A percentile compares a stretch with the other conserved stretches of the same genome.
Conservation (phyloP, 2,888 invertebrate species). For the Eudasyphora cyanicolor region DNA sequence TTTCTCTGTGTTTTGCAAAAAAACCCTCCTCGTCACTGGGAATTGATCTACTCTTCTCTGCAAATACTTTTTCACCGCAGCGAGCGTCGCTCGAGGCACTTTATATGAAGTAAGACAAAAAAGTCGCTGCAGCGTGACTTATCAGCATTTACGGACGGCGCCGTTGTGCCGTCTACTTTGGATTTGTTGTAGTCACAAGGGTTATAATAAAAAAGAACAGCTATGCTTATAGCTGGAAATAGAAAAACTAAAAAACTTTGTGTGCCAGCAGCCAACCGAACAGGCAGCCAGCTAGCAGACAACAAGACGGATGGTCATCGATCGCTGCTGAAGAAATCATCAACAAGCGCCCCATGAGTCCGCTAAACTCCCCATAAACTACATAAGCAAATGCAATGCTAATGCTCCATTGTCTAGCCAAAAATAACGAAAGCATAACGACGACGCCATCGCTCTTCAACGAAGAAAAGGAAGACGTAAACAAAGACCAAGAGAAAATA, state of each 20-base stretch:
- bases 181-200: conserved; percentile 63
- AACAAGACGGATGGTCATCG: not conserved
- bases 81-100: not conserved
- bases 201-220: conserved; percentile 55
- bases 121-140: conserved; percentile 64
- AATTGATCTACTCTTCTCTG: conserved; percentile 2
- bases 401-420: too few relatives aligned
- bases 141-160: conserved; percentile 68
- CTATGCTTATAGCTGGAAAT: conserved; percentile 40
- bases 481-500: not conserved
- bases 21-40: not conserved
- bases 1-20: not conserved
- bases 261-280: conserved; percentile 15
- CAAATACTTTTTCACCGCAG: not conserved
- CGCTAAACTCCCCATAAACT: not conserved
- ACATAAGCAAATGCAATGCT: too few relatives aligned
- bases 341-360: conserved; percentile 2
- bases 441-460: too few relatives aligned
- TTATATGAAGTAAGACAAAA: conserved; percentile 35
- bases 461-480: not conserved
- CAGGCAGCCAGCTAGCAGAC: not conserved
- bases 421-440: too few relatives aligned
- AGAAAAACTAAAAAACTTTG: conserved; percentile 20
- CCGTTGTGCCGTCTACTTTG: conserved; percentile 66
- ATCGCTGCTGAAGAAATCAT: conserved; percentile 18